A percentile compares a stretch with the other conserved stretches of the same genome.
Evolutionary conservation across 1,140 invertebrate genomes (phyloP).

Genomic region (Papilio machaon): DNA sequence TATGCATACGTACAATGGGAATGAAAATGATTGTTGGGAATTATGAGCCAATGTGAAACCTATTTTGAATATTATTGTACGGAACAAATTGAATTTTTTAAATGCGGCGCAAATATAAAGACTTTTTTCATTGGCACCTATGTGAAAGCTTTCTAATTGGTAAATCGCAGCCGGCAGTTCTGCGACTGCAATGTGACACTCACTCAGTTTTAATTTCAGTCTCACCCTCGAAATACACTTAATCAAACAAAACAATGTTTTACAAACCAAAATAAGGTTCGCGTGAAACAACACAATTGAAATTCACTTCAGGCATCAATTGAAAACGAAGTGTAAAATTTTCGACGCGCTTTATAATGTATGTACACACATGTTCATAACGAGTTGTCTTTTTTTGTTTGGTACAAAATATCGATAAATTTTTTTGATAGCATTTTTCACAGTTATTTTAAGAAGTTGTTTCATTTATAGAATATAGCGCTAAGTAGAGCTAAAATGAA

Average conservation of each 20-base stretch:
- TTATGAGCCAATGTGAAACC: too few relatives aligned
- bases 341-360: neutral
- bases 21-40: too few relatives aligned
- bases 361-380: neutral
- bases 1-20: too few relatives aligned
- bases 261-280: conserved; percentile 3
- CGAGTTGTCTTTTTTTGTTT: neutral
- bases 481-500: neutral
- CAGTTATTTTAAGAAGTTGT: too few relatives aligned
- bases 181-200: conserved; percentile 38
- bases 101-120: conserved; percentile 40
- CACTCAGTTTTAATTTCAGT: conserved; percentile 43
- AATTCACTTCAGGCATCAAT: neutral
- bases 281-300: conserved; percentile 8
- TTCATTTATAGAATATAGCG: too few relatives aligned
- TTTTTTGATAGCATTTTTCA: neutral
- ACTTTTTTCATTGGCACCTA: conserved; percentile 55
- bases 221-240: conserved; percentile 21
- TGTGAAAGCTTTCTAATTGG: conserved; percentile 70
- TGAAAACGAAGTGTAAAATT: neutral
- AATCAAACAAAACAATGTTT: conserved; percentile 28
- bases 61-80: conserved; percentile 39
- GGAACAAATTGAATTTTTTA: conserved; percentile 44
- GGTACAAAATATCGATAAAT: neutral
- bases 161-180: conserved; percentile 58